Conservation (phyloP, 2,888 invertebrate genomes). For the Polyommatus icarus region DNA sequence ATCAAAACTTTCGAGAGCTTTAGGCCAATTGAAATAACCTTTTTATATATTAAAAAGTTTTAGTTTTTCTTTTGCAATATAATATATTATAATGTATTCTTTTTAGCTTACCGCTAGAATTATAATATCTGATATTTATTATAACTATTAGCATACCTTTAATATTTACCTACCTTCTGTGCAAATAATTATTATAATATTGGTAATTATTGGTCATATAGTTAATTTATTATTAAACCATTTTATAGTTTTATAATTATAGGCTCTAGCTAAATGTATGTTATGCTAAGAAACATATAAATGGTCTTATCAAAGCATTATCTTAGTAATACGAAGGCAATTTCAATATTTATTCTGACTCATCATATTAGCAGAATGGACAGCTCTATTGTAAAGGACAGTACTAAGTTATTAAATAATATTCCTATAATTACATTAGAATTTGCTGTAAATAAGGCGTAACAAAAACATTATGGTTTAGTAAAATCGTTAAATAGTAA, state of each 20-base stretch:
- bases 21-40: background rate
- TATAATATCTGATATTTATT: background rate
- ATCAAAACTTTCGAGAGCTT: background rate
- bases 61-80: background rate
- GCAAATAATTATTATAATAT: background rate
- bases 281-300: background rate
- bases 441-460: too few species aligned
- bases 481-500: too few species aligned
- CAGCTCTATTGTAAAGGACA: background rate
- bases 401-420: too few species aligned
- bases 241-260: slow-evolving; percentile 8
- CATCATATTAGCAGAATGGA: slow-evolving; percentile 3
- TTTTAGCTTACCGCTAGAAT: background rate
- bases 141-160: background rate
- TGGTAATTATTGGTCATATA: background rate
- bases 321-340: background rate
- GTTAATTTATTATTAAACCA: background rate
- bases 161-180: background rate
- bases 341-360: slow-evolving; percentile 27
- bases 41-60: background rate
- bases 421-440: background rate
- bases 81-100: background rate
- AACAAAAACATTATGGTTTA: too few species aligned
- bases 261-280: background rate
- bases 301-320: slow-evolving; percentile 20